Percentiles rank a stretch among this genome's conserved stretches.
These are phyloP conservation scores for Sakesphorus luctuosus DNA, from an alignment of 2,113 vertebrate species.

Conservation along the genomic window DNA sequence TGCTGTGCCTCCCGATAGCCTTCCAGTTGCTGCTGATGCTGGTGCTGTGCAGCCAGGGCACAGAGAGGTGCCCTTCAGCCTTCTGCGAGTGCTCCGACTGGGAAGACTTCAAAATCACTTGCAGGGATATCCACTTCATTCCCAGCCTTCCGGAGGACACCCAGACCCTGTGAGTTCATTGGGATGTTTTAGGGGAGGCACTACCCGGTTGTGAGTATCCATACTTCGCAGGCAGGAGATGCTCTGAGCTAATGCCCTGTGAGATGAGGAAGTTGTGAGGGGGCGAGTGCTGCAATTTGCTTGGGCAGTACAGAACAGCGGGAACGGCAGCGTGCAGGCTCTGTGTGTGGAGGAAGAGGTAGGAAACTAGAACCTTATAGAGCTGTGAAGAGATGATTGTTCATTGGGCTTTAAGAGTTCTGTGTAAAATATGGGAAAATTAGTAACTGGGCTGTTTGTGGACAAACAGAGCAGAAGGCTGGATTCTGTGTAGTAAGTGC, in stretches of 20 bases:
- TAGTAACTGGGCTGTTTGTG: not conserved
- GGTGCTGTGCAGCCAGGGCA: slow-evolving; percentile 8
- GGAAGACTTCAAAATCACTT: slow-evolving; percentile 84
- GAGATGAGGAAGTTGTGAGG: not conserved
- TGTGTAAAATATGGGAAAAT: not conserved
- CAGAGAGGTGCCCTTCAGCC: slow-evolving; percentile 71
- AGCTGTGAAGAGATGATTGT: not conserved
- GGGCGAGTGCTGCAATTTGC: not conserved
- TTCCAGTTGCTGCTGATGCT: slow-evolving; percentile 59
- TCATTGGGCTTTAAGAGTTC: not conserved
- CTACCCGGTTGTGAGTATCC: not conserved
- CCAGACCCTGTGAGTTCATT: slow-evolving; percentile 88
- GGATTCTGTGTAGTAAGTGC: not conserved
- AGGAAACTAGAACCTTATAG: not conserved
- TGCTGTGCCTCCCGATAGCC: slow-evolving; percentile 35
- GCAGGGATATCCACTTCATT: slow-evolving; percentile 82
- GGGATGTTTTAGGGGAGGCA: not conserved
- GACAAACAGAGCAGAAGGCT: not conserved
- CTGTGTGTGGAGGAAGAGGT: not conserved
- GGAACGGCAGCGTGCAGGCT: accelerated
- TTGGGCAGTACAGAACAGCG: accelerated
- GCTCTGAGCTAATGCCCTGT: not conserved
- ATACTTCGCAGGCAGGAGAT: not conserved
- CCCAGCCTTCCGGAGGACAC: slow-evolving; percentile 86
- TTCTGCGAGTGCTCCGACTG: slow-evolving; percentile 87